Conservation (phyloP, 2,113 vertebrate genomes). For the Lagopus muta region DNA sequence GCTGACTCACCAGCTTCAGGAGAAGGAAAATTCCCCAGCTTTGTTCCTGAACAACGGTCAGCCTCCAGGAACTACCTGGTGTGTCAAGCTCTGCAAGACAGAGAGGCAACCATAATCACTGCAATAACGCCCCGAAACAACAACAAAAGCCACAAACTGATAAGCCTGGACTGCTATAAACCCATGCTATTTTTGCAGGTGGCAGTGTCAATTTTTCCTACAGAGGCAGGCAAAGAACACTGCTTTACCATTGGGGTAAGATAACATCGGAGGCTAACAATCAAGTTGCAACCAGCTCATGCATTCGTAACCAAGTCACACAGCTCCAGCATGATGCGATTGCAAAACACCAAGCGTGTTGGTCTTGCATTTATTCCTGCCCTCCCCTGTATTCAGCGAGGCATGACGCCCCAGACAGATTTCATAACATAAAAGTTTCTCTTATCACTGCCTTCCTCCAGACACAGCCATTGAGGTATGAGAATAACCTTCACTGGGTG, state of each 20-base stretch:
- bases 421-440: background rate
- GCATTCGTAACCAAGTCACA: background rate
- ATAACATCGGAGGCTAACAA: background rate
- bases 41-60: background rate
- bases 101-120: background rate
- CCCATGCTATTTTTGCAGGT: background rate
- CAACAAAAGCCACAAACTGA: rapidly evolving
- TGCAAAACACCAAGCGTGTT: rapidly evolving
- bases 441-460: rapidly evolving
- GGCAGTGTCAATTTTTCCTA: background rate
- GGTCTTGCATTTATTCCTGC: background rate
- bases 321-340: background rate
- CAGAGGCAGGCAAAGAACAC: background rate
- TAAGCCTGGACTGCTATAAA: background rate
- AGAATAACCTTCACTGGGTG: background rate
- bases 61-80: background rate
- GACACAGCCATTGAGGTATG: rapidly evolving
- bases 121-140: background rate
- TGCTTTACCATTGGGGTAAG: background rate
- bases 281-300: background rate
- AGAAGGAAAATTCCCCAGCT: background rate
- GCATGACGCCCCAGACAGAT: background rate
- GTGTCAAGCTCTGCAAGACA: background rate
- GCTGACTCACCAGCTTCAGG: background rate
- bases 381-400: background rate